Evolutionary conservation across 2,888 invertebrate genomes (phyloP), one percentile per base, ranked within the genome.

Genomic region (Cecidostiba fungosa): DNA sequence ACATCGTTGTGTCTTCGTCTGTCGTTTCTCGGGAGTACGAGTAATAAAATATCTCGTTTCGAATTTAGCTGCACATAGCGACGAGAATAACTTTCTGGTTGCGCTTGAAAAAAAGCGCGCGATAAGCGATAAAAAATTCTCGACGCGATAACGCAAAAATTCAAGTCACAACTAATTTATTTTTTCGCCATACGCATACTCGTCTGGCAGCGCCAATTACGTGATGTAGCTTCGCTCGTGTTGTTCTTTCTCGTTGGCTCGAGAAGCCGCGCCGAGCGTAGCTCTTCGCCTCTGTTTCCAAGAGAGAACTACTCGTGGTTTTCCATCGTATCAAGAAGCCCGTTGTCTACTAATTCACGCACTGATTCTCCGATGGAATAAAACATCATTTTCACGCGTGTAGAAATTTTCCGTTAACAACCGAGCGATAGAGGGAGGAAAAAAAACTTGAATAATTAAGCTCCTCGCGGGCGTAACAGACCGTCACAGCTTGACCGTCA

Each of bases 401-500:
- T 54, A n/a, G n/a, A 54, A 23, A 59, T n/a, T 23, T 59, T 59
- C 23, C 43, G 43, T 43, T 12, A 1, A 43, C 16, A 54, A 50
- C 16, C 50, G 16, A 16, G 29, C 66, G 29, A 26, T 23, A 12
- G 3, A 29, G 23, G 10, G 3, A 29, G 3, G 23, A 3, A 66
- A 26, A 66, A 66, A 66, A 10, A 29, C 6, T 59, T 10, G 26
- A 66, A 12, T 29, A 29, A 66, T 29, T 14, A 66, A 66, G 26
- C 16, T 66, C 66, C 66, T 66, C 66, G 66, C 29, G 29, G 66
- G 29, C 29, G 66, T 66, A 66, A 66, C 4, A 12, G 66, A 66
- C 29, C 26, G 29, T 66, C 66, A 16, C 26, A 12, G 14, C 39
- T 29, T 78, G 66, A 66, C 66, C 66, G 66, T 78, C 72, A 59